Evolutionary conservation across 2,888 invertebrate genomes (phyloP).

Genomic region (Microctonus hyperodae): DNA sequence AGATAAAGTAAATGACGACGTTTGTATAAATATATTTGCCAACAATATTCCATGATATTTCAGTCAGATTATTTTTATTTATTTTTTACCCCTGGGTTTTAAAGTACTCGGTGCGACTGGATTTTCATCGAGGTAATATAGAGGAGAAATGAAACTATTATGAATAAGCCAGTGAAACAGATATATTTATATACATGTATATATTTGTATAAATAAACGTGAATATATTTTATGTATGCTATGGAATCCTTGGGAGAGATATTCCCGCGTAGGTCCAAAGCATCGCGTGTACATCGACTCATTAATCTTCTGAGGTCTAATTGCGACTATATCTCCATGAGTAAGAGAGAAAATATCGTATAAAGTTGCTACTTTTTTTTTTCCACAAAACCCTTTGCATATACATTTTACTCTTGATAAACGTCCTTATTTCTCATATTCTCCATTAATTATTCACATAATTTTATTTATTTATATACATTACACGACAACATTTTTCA

Average conservation of each 20-base stretch:
- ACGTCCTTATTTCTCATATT: slow-evolving; percentile 15
- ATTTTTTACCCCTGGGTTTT: neutral
- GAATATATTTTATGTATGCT: too few relatives aligned
- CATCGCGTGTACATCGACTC: slow-evolving; percentile 57
- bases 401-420: slow-evolving; percentile 2
- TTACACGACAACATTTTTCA: slow-evolving; percentile 12
- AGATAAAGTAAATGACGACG: slow-evolving; percentile 29
- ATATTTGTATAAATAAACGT: too few relatives aligned
- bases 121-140: neutral
- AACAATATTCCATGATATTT: neutral
- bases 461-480: slow-evolving; percentile 29
- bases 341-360: slow-evolving; percentile 45
- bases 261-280: slow-evolving; percentile 39
- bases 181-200: neutral
- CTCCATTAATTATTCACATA: slow-evolving; percentile 31
- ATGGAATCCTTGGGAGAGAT: slow-evolving; percentile 4
- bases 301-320: slow-evolving; percentile 57
- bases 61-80: neutral
- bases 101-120: neutral
- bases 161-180: neutral
- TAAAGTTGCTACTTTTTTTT: slow-evolving; percentile 45
- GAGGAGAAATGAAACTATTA: slow-evolving; percentile 18
- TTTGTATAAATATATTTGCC: neutral
- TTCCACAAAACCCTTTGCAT: neutral
- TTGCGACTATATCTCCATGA: slow-evolving; percentile 55